Conservation (phyloP, 1,140 invertebrate genomes). For the Drosophila orena region DNA sequence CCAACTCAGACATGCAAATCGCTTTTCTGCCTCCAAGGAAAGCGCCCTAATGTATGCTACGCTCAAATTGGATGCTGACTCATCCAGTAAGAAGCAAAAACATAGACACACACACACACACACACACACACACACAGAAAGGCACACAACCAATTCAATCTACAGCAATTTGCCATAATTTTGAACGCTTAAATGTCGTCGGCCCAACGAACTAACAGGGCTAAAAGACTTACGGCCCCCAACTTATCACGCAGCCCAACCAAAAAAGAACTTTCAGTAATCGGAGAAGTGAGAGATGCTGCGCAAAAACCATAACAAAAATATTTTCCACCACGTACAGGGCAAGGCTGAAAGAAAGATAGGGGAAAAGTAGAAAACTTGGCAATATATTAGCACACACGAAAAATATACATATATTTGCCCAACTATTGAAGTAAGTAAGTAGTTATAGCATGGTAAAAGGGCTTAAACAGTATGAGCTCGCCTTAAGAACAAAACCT, state of each 20-base stretch:
- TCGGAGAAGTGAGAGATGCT: slow-evolving; percentile 38
- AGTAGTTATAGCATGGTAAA: too few species aligned
- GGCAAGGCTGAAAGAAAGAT: slow-evolving; percentile 14
- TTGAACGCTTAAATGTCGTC: slow-evolving; percentile 45
- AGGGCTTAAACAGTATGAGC: too few species aligned
- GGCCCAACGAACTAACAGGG: slow-evolving; percentile 52
- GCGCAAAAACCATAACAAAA: slow-evolving; percentile 68
- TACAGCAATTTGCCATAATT: slow-evolving; percentile 59
- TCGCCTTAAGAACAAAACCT: too few species aligned
- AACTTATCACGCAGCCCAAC: slow-evolving; percentile 39
- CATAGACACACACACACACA: not conserved
- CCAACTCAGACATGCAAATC: slow-evolving; percentile 59
- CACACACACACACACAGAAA: slow-evolving; percentile 2
- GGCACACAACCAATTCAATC: slow-evolving; percentile 48
- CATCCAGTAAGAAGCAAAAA: slow-evolving; percentile 34
- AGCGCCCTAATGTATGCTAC: slow-evolving; percentile 48
- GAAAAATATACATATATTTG: not conserved
- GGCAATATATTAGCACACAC: not conserved
- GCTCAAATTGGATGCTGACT: slow-evolving; percentile 39
- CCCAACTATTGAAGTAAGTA: not conserved
- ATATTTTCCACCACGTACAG: slow-evolving; percentile 48
- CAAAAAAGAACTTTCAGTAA: slow-evolving; percentile 15
- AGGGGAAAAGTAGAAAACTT: not conserved
- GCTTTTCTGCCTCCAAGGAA: slow-evolving; percentile 10
- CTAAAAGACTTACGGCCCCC: slow-evolving; percentile 48